These are phyloP conservation scores for Zoanthus sociatus DNA, from an alignment of 92 coral and sea anemone genomes.

Conservation along the genomic window DNA sequence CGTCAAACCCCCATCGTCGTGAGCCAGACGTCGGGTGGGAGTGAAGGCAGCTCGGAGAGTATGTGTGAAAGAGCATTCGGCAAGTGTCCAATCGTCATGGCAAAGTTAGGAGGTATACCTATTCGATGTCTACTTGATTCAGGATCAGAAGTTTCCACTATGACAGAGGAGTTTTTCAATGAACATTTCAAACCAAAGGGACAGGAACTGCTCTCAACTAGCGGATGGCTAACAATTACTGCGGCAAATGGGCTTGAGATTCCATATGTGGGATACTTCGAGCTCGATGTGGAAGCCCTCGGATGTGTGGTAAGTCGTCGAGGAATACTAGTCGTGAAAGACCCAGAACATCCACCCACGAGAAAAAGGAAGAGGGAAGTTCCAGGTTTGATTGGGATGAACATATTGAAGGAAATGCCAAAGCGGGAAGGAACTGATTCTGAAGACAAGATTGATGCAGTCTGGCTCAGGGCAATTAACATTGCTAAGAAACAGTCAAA, in stretches of 20 bases:
- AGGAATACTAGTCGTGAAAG: conserved; percentile 71
- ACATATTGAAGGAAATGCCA: conserved; percentile 57
- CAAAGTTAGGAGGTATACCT: conserved; percentile 56
- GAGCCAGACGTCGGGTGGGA: conserved; percentile 59
- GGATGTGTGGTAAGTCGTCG: conserved; percentile 61
- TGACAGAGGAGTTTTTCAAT: conserved; percentile 75
- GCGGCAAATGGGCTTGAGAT: conserved; percentile 12
- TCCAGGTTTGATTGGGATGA: conserved; percentile 83
- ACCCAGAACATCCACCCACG: conserved; percentile 50
- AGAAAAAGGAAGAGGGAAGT: conserved; percentile 56
- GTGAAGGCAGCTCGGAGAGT: conserved; percentile 31
- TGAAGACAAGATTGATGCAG: conserved; percentile 28
- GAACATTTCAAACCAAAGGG: conserved; percentile 68
- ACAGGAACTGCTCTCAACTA: conserved; percentile 65
- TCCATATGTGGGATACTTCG: not conserved
- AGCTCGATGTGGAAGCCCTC: conserved; percentile 70
- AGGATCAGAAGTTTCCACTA: conserved; percentile 72
- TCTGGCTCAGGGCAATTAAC: conserved; percentile 57
- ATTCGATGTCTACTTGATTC: conserved; percentile 69
- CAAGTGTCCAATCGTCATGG: conserved; percentile 65
- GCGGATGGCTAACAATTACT: conserved; percentile 65
- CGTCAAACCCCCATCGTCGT: conserved; percentile 50
- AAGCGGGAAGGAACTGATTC: conserved; percentile 40
- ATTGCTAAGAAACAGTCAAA: conserved; percentile 29
- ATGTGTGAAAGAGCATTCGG: conserved; percentile 63